A percentile compares a stretch with the other conserved stretches of the same genome.
Conservation (phyloP, 2,797 vertebrate species). For the Botia almorhae region DNA sequence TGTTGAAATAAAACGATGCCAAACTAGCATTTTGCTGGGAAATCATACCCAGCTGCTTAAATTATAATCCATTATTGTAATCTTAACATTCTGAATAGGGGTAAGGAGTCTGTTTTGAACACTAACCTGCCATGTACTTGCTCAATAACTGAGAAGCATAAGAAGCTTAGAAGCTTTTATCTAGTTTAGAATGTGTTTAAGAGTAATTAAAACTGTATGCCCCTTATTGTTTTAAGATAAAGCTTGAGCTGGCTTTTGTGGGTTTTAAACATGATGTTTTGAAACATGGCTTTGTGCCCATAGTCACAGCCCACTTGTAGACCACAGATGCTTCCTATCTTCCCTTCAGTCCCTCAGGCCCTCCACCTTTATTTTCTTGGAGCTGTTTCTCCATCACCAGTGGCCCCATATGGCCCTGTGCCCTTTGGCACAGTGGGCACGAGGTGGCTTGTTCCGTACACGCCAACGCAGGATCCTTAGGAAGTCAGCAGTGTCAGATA, state of each 20-base stretch:
- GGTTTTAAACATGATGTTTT: slow-evolving; percentile 7
- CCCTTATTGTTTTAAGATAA: slow-evolving; percentile 3
- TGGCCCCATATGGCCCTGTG: slow-evolving; percentile 61
- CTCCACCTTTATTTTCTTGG: slow-evolving; percentile 41
- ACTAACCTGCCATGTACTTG: too few relatives aligned
- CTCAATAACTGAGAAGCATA: too few relatives aligned
- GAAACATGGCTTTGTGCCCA: slow-evolving; percentile 11
- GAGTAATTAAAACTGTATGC: background rate
- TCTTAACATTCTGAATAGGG: too few relatives aligned
- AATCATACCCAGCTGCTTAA: too few relatives aligned
- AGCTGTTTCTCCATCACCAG: slow-evolving; percentile 44
- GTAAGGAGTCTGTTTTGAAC: too few relatives aligned
- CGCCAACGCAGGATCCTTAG: slow-evolving; percentile 33
- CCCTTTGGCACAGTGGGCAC: slow-evolving; percentile 74
- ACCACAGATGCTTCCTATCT: slow-evolving; percentile 55
- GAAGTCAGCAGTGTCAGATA: slow-evolving; percentile 46
- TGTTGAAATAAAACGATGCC: too few relatives aligned
- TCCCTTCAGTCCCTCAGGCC: slow-evolving; percentile 19
- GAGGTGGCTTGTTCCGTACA: slow-evolving; percentile 37
- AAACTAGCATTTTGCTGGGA: too few relatives aligned
- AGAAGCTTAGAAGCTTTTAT: background rate
- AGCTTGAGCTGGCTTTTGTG: background rate
- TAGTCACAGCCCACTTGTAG: slow-evolving; percentile 6
- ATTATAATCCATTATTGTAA: too few relatives aligned
- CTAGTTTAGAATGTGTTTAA: background rate